A percentile compares a stretch with the other conserved stretches of the same genome.
Evolutionary conservation across 2,113 vertebrate species (phyloP).

Genomic region (Scophthalmus maximus): DNA sequence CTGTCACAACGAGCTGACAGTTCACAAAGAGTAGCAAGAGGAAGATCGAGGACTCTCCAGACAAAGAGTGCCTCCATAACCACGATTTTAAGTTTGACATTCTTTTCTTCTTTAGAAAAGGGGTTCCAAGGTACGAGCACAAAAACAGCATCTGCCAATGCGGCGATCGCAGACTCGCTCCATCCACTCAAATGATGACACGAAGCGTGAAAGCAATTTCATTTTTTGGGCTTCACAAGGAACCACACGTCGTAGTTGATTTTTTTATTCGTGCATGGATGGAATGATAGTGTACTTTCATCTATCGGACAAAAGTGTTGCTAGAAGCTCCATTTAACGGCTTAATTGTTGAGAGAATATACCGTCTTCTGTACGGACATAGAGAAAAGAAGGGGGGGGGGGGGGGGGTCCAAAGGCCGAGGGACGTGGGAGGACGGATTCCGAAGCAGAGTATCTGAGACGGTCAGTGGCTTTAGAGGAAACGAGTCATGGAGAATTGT

Average conservation of each 20-base stretch:
- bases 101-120: not conserved
- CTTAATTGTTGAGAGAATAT: no score
- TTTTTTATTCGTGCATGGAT: not conserved
- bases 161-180: not conserved
- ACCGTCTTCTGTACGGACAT: no score
- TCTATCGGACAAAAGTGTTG: not conserved
- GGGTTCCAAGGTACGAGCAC: not conserved
- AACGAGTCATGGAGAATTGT: no score
- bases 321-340: not conserved
- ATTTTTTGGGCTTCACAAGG: not conserved
- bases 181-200: conserved; percentile 12
- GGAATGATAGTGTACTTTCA: not conserved
- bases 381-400: no score
- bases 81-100: not conserved
- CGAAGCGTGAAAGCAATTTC: conserved; percentile 11
- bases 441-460: no score
- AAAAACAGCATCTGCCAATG: not conserved
- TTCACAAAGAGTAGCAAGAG: not conserved
- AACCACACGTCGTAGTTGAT: not conserved
- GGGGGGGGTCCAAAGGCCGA: no score
- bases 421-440: no score
- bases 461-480: no score
- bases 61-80: not conserved
- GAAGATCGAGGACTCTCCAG: not conserved
- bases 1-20: not conserved